Conservation (phyloP, 2,113 vertebrate species). For the Chamaetylas fuelleborni region DNA sequence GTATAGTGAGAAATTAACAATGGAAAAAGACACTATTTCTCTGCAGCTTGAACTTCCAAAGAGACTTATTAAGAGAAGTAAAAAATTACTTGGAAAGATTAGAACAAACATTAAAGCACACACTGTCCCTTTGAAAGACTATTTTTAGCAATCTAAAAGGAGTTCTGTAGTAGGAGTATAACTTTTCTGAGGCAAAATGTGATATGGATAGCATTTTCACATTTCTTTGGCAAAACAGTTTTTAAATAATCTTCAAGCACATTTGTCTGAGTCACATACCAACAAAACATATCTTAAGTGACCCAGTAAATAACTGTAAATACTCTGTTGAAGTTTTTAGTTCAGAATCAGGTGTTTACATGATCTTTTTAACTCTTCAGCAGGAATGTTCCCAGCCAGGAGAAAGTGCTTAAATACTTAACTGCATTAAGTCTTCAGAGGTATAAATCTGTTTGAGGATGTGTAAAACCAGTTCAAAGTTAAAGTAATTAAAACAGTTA, state of each 20-base stretch:
- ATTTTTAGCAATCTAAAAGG: constrained; percentile 3
- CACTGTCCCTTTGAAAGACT: neutral
- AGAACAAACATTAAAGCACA: neutral
- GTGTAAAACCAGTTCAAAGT: neutral
- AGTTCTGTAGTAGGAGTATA: neutral
- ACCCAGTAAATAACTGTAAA: neutral
- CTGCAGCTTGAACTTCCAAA: neutral
- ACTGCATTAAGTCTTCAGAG: neutral
- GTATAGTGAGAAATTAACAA: neutral
- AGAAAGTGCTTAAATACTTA: neutral
- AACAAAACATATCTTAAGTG: neutral
- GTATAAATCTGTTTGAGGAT: neutral
- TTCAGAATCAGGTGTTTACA: neutral
- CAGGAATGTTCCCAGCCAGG: neutral
- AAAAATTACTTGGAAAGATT: neutral
- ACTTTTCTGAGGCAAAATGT: neutral
- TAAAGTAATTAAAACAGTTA: neutral
- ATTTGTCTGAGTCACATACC: neutral
- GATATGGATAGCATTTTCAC: neutral
- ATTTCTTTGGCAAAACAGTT: neutral
- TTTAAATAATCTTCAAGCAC: neutral
- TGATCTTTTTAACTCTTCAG: neutral
- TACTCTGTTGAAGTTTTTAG: neutral
- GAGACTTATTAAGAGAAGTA: neutral
- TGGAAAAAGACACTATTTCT: neutral